These are phyloP conservation scores for Quadroppia sp. DNA, from an alignment of 2,888 invertebrate genomes.

Conservation along the genomic window DNA sequence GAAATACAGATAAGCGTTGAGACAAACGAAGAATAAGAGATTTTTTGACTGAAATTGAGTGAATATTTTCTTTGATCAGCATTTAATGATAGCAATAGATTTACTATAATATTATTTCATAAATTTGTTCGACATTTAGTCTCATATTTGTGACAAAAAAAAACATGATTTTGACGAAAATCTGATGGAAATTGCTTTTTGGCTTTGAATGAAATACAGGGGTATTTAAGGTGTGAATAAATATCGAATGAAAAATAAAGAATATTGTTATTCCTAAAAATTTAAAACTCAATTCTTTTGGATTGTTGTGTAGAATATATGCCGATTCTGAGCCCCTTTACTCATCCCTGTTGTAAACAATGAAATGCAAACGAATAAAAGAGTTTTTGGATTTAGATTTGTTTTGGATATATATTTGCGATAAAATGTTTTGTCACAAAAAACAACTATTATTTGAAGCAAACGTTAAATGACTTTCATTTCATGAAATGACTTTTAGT, in stretches of 20 bases:
- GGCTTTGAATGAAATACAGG: too few species aligned
- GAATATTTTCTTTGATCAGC: conserved; percentile 27
- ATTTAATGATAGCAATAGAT: conserved; percentile 31
- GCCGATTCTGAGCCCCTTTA: too few species aligned
- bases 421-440: neutral
- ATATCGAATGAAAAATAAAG: too few species aligned
- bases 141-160: neutral
- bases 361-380: neutral
- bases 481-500: conserved; percentile 5
- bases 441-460: neutral
- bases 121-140: conserved; percentile 18
- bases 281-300: too few species aligned
- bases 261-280: too few species aligned
- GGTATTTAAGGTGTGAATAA: too few species aligned
- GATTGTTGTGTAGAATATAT: too few species aligned
- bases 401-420: neutral
- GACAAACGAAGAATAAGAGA: neutral
- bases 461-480: neutral
- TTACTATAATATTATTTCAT: conserved; percentile 18
- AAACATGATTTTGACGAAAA: neutral
- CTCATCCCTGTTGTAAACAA: too few species aligned
- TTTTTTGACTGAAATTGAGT: conserved; percentile 1
- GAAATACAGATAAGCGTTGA: conserved; percentile 25
- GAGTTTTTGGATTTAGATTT: neutral
- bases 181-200: conserved; percentile 19